Evolutionary conservation across 1,140 invertebrate genomes (phyloP).

Genomic region (Drosophila tani): DNA sequence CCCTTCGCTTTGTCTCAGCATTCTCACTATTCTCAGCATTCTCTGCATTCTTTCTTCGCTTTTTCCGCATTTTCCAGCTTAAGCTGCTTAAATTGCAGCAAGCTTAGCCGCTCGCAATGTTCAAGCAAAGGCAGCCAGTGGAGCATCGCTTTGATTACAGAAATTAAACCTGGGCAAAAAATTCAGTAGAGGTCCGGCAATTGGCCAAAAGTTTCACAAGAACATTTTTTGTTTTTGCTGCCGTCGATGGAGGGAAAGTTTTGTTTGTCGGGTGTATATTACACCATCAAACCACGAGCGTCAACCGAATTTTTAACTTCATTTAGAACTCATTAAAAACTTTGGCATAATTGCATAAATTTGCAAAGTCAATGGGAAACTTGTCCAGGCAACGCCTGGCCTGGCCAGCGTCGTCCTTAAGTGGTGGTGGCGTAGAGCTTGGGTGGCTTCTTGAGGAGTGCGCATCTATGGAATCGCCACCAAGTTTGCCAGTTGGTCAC

Average conservation of each 20-base stretch:
- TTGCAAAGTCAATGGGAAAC: conserved; percentile 80
- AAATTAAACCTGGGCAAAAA: conserved; percentile 24
- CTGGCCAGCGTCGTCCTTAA: conserved; percentile 9
- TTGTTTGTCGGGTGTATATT: conserved; percentile 69
- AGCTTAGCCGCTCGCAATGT: conserved; percentile 22
- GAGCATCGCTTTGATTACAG: conserved; percentile 43
- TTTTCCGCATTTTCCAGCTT: conserved; percentile 7
- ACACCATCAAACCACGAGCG: conserved; percentile 69
- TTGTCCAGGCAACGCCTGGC: conserved; percentile 38
- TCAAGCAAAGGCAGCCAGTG: conserved; percentile 10
- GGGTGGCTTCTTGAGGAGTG: not conserved
- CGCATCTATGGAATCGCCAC: conserved; percentile 10
- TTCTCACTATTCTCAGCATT: not conserved
- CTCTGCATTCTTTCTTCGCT: not conserved
- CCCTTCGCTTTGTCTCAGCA: not conserved
- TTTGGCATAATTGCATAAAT: conserved; percentile 83
- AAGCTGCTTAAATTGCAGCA: conserved; percentile 47
- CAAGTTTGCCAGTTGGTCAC: conserved; percentile 11
- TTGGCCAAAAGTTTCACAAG: conserved; percentile 53
- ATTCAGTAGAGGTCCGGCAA: conserved; percentile 31
- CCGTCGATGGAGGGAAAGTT: conserved; percentile 47
- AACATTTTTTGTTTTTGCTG: conserved; percentile 26
- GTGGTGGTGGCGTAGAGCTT: conserved; percentile 1
- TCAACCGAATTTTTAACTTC: conserved; percentile 79
- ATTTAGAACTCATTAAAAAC: conserved; percentile 83